A percentile compares a stretch with the other conserved stretches of the same genome.
phyloP scores from a whole-genome alignment of 2,888 invertebrate genomes.

The Ernsta delagoae region DNA sequence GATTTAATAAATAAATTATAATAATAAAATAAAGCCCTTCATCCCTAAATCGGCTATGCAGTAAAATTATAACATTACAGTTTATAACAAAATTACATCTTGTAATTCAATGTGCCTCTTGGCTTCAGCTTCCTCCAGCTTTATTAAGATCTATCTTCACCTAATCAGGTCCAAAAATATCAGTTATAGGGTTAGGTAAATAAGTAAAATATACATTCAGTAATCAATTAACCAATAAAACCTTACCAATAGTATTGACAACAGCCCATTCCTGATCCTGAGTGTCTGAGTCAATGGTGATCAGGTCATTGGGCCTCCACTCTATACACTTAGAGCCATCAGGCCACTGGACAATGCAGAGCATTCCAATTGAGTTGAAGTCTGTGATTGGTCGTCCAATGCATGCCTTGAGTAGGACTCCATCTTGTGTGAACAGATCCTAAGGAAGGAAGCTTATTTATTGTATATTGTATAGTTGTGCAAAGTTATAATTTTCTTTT shows the following conservation, averaged over 20 bases:
- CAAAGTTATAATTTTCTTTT: not conserved
- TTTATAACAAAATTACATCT: too few species aligned
- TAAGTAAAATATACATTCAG: too few species aligned
- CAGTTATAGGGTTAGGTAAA: too few species aligned
- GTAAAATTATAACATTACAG: too few species aligned
- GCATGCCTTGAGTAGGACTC: constrained; percentile 89
- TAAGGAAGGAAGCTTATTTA: constrained; percentile 52
- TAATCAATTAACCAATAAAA: not conserved
- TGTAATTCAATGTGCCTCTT: too few species aligned
- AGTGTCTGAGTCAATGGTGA: constrained; percentile 89
- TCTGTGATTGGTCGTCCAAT: constrained; percentile 86
- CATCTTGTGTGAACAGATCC: constrained; percentile 92
- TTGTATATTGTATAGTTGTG: too few species aligned
- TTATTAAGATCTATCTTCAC: too few species aligned
- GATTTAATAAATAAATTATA: too few species aligned
- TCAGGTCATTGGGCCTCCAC: constrained; percentile 93
- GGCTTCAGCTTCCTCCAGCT: too few species aligned
- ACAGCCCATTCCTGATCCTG: constrained; percentile 95
- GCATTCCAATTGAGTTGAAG: constrained; percentile 87
- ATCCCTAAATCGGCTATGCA: too few species aligned
- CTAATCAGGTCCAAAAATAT: too few species aligned
- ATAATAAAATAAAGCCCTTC: too few species aligned
- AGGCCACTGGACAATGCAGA: constrained; percentile 87
- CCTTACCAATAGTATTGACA: constrained; percentile 88
- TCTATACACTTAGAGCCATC: constrained; percentile 88